A percentile compares a stretch with the other conserved stretches of the same genome.
Evolutionary conservation across 2,888 invertebrate genomes (phyloP).

Genomic region (Isoperla grammatica): DNA sequence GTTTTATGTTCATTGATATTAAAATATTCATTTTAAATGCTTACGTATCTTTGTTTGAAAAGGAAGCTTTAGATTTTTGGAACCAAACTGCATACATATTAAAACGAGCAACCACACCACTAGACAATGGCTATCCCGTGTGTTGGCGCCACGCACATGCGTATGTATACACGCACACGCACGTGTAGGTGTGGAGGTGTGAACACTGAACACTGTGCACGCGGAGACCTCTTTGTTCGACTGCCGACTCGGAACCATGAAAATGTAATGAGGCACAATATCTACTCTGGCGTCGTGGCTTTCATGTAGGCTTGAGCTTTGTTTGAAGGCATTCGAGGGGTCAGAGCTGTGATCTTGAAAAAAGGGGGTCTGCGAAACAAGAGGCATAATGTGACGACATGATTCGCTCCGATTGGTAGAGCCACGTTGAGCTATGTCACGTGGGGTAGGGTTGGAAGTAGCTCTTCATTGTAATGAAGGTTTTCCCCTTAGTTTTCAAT

Average conservation of each 20-base stretch:
- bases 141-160: too few relatives aligned
- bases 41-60: too few relatives aligned
- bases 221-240: too few relatives aligned
- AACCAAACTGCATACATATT: too few relatives aligned
- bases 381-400: conserved; percentile 32
- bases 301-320: conserved; percentile 18
- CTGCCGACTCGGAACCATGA: conserved; percentile 7
- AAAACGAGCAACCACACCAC: too few relatives aligned
- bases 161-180: too few relatives aligned
- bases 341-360: conserved; percentile 21
- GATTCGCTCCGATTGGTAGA: conserved; percentile 40
- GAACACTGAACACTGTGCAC: too few relatives aligned
- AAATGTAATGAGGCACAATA: conserved; percentile 26
- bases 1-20: too few relatives aligned
- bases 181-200: too few relatives aligned
- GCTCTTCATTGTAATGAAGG: conserved; percentile 29
- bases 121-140: too few relatives aligned
- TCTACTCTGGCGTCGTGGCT: conserved; percentile 1
- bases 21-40: too few relatives aligned
- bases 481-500: conserved; percentile 24
- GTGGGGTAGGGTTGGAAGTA: conserved; percentile 26
- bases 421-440: conserved; percentile 38
- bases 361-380: conserved; percentile 20
- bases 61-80: too few relatives aligned
- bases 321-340: conserved; percentile 26